phyloP scores from a whole-genome alignment of 2,888 invertebrate species.

The Dasypogon diadema region DNA sequence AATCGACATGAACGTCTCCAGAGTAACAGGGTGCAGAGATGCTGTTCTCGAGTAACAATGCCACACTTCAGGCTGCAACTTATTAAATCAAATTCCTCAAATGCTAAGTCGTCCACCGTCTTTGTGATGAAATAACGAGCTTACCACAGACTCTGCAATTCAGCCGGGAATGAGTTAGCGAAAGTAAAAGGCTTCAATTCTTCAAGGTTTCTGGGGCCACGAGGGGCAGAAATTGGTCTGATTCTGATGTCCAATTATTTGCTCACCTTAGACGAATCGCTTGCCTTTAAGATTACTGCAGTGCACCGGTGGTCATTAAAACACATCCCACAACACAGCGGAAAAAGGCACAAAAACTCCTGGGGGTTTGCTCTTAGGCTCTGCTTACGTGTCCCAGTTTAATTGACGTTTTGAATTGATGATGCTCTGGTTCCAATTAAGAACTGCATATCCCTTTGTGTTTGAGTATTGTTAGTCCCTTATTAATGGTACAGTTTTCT shows the following conservation, averaged over 20 bases:
- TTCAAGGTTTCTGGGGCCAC: constrained; percentile 18
- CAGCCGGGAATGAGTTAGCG: constrained; percentile 52
- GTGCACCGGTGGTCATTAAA: constrained; percentile 55
- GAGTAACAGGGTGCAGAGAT: constrained; percentile 1
- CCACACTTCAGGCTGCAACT: constrained; percentile 54
- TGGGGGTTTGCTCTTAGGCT: constrained; percentile 43
- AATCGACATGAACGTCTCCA: constrained; percentile 39
- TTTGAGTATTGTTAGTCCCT: constrained; percentile 30
- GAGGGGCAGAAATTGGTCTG: constrained; percentile 51
- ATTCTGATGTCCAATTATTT: constrained; percentile 53
- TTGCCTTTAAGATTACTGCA: constrained; percentile 23
- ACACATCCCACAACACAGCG: constrained; percentile 52
- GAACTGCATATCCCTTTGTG: constrained; percentile 53
- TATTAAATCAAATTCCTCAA: constrained; percentile 57
- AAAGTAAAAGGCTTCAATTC: constrained; percentile 43
- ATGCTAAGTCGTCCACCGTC: constrained; percentile 49
- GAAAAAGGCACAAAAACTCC: constrained; percentile 31
- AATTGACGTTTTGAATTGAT: constrained; percentile 58
- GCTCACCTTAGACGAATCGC: constrained; percentile 54
- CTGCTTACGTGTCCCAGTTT: constrained; percentile 52
- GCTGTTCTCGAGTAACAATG: constrained; percentile 43
- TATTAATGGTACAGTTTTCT: constrained; percentile 31
- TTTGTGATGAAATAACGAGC: constrained; percentile 28
- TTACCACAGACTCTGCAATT: constrained; percentile 8
- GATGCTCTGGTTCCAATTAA: constrained; percentile 56